Base-by-base conservation (phyloP, 2,113 vertebrate species). In the Thinocorus orbignyianus region DNA sequence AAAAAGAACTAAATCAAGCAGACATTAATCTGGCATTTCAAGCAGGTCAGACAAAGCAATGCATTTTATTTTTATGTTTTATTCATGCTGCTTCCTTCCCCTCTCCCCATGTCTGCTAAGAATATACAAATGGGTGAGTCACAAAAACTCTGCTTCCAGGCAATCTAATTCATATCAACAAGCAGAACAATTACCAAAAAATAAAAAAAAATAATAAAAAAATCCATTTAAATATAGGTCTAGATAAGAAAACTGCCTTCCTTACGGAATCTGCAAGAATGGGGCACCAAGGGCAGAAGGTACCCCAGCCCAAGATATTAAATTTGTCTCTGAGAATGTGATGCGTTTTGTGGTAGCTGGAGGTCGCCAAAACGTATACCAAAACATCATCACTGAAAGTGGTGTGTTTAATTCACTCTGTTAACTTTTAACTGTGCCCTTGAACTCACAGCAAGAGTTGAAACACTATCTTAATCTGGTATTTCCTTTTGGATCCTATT, bases 11-110 rank as follows among this genome's bases (percentile, higher is more conserved):
- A 81, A 81, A 90, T 89, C 60, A 88, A 94, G 68, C 51, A 92
- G 88, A 66, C 35, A 61, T 82, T 92, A 84, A 89, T 94, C 55
- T 92, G 92, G 57, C 54, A 84, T 94, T 96, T 95, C 51, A 87
- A 95, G 46, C 31, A 90, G 80, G 49, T 76, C 85, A 93, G 49
- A 81, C 26, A 92, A 80, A 91, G 62, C 58, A 93, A 66, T 64
- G 33, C 24, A 68, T 83, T 96, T 94, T 78, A 86, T 71, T 85
- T 94, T 74, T 76, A 37, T 72, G 60, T 82, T 93, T 94, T 92
- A 87, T 95, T 93, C 57, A 65, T 85, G 42, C 35, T 77, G 22
- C 35, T 72, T 79, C 58, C 41, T 94, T 84, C 35, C 26, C 24
- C 26, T 80, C 55, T 90, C n/a, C 41, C 26, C 46, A 35, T 54